These are phyloP conservation scores for Gorsachius goisagi DNA, from an alignment of 2,113 vertebrate species.

Conservation along the genomic window DNA sequence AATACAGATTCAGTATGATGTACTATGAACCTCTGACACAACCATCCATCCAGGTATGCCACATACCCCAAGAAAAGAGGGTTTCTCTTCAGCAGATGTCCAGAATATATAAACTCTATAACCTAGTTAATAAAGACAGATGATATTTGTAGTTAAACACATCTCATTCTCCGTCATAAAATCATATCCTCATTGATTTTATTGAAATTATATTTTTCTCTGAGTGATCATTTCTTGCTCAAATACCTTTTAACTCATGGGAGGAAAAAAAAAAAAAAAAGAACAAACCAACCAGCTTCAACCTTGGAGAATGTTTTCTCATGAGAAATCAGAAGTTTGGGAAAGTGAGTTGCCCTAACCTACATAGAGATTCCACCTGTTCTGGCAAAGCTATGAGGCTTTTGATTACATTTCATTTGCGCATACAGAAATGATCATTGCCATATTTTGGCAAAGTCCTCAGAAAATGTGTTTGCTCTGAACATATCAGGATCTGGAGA, in stretches of 20 bases:
- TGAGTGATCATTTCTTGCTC: background rate
- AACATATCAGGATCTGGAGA: background rate
- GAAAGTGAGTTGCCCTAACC: background rate
- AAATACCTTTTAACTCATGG: background rate
- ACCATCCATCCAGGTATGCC: background rate
- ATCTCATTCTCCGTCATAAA: background rate
- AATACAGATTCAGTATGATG: background rate
- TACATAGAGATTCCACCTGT: background rate
- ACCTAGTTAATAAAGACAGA: background rate
- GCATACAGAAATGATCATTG: background rate
- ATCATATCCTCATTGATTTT: background rate
- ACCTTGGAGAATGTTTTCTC: background rate
- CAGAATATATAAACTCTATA: background rate
- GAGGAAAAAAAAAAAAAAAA: background rate
- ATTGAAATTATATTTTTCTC: background rate
- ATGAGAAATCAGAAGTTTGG: background rate
- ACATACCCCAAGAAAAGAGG: background rate
- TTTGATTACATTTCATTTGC: background rate
- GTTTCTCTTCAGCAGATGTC: background rate
- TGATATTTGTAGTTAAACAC: background rate
- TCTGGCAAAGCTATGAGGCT: background rate
- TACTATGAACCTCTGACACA: background rate
- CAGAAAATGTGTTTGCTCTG: background rate
- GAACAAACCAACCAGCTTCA: background rate
- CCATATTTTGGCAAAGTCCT: background rate